phyloP scores from a whole-genome alignment of 2,113 vertebrate species.

The Nibea albiflora region DNA sequence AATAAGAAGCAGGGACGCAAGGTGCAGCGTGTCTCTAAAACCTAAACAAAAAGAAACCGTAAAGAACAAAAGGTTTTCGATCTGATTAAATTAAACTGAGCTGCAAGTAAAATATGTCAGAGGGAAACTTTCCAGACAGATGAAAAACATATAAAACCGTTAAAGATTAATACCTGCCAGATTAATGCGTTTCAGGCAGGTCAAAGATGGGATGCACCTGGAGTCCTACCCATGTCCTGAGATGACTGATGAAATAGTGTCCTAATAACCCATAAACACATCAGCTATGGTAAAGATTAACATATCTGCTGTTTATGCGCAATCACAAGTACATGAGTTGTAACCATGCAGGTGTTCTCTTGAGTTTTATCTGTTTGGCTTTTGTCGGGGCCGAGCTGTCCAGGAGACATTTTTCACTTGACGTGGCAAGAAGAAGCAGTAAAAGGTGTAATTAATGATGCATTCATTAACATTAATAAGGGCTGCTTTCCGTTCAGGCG shows the following conservation, averaged over 20 bases:
- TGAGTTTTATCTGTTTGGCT: not conserved
- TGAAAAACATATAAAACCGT: not conserved
- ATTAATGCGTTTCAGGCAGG: conserved; percentile 8
- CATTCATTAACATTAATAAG: not conserved
- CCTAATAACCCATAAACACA: conserved; percentile 6
- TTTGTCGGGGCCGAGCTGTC: not conserved
- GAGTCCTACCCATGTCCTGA: not conserved
- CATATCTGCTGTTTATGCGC: not conserved
- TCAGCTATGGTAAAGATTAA: not conserved
- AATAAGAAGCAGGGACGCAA: not conserved
- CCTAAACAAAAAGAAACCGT: not conserved
- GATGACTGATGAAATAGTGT: not conserved
- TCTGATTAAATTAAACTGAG: not conserved
- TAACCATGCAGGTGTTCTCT: not conserved
- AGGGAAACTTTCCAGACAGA: not conserved
- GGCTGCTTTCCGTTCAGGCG: not conserved
- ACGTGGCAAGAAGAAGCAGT: not conserved
- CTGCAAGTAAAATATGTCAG: conserved; percentile 12
- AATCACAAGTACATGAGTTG: not conserved
- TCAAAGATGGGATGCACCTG: not conserved
- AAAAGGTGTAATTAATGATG: not conserved
- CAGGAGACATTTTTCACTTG: not conserved
- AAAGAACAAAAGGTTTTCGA: not conserved
- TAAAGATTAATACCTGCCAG: not conserved
- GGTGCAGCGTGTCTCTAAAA: not conserved